Evolutionary conservation across 2,888 invertebrate genomes (phyloP).

Genomic region (Empis livida): DNA sequence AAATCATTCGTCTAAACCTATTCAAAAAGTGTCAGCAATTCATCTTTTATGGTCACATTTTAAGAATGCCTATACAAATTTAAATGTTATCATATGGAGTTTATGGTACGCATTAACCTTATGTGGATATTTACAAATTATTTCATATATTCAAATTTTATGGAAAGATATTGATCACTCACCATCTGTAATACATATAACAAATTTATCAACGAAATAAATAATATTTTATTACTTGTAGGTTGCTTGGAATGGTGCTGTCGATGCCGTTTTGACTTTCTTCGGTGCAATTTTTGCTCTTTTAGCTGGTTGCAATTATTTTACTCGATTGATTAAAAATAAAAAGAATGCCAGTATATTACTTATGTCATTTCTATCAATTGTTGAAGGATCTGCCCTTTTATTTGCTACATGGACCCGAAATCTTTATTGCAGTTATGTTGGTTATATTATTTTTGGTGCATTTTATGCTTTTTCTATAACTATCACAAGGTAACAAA

Average conservation of each 20-base stretch:
- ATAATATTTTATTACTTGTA: conserved; percentile 2
- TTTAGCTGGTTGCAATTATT: conserved; percentile 38
- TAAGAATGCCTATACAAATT: conserved; percentile 44
- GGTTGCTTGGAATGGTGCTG: conserved; percentile 55
- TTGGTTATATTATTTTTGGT: conserved; percentile 60
- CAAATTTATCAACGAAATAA: too few relatives aligned
- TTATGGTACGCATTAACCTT: conserved; percentile 63
- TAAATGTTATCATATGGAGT: conserved; percentile 57
- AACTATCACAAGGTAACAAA: conserved; percentile 22
- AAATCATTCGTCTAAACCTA: neutral
- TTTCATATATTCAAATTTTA: conserved; percentile 56
- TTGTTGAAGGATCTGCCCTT: conserved; percentile 43
- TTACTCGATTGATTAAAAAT: conserved; percentile 24
- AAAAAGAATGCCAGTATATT: conserved; percentile 32
- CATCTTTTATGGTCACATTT: conserved; percentile 45
- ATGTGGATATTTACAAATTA: conserved; percentile 57
- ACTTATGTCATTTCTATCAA: conserved; percentile 37
- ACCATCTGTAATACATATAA: conserved; percentile 17
- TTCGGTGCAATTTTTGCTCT: conserved; percentile 50
- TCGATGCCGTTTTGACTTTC: conserved; percentile 63
- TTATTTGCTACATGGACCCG: conserved; percentile 43
- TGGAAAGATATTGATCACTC: conserved; percentile 45
- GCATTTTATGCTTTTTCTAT: conserved; percentile 58
- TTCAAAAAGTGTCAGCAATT: conserved; percentile 13
- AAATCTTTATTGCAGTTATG: conserved; percentile 58